Conservation (phyloP, 2,888 invertebrate genomes). For the Harpagoxenus sublaevis region DNA sequence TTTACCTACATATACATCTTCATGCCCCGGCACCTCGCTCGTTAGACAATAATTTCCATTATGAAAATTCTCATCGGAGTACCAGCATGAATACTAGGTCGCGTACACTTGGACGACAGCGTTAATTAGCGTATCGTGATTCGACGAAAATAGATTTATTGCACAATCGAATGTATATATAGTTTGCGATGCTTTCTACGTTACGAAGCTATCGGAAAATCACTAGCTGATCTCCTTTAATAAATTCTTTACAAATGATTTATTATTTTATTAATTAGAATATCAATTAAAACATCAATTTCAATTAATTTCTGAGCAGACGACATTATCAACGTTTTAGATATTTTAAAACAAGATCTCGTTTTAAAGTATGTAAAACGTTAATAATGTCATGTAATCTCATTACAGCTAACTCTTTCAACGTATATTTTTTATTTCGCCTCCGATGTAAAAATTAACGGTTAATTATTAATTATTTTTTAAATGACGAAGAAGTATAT, state of each 20-base stretch:
- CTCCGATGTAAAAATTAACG: not conserved
- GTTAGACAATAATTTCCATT: constrained; percentile 47
- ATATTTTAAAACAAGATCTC: not conserved
- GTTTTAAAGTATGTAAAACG: not conserved
- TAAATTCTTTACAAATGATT: not conserved
- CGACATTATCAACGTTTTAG: no score
- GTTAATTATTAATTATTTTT: not conserved
- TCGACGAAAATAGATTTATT: constrained; percentile 3
- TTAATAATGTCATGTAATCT: not conserved
- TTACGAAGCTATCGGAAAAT: not conserved
- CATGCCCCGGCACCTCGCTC: not conserved
- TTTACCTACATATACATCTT: constrained; percentile 33
- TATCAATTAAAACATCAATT: not conserved
- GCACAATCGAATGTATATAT: not conserved
- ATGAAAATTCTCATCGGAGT: constrained; percentile 38
- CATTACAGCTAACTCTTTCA: constrained; percentile 6
- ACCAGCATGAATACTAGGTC: constrained; percentile 3
- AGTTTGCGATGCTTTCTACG: not conserved
- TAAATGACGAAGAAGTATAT: not conserved
- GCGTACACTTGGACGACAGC: constrained; percentile 9
- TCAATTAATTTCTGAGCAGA: constrained; percentile 7
- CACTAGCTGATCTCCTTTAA: not conserved
- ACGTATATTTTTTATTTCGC: not conserved
- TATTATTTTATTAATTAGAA: not conserved
- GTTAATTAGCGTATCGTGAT: constrained; percentile 35